A percentile compares a stretch with the other conserved stretches of the same genome.
Evolutionary conservation across 1,140 invertebrate genomes (phyloP).

Genomic region (Antheraea pernyi): DNA sequence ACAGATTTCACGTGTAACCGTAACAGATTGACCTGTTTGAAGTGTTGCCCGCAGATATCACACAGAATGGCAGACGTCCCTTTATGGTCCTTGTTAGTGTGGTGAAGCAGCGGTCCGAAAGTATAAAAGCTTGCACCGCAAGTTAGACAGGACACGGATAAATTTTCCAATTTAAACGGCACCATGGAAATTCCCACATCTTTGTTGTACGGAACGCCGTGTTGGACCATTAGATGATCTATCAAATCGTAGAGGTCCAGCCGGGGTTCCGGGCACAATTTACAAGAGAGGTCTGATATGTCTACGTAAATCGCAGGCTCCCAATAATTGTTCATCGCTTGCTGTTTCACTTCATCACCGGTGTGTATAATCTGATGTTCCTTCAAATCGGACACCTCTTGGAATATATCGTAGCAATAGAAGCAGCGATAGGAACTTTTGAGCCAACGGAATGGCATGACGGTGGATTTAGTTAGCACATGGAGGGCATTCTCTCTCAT

Average conservation of each 20-base stretch:
- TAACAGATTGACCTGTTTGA: constrained; percentile 52
- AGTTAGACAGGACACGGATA: constrained; percentile 49
- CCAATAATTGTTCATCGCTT: constrained; percentile 67
- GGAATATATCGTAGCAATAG: constrained; percentile 70
- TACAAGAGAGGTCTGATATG: constrained; percentile 56
- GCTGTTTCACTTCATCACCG: constrained; percentile 49
- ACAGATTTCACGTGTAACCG: constrained; percentile 53
- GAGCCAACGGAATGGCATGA: constrained; percentile 68
- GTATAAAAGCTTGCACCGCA: constrained; percentile 59
- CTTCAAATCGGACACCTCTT: constrained; percentile 57
- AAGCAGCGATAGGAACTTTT: constrained; percentile 68
- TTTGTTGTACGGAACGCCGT: constrained; percentile 54
- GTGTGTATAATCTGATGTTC: constrained; percentile 48
- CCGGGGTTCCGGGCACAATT: constrained; percentile 47
- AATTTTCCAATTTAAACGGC: constrained; percentile 59
- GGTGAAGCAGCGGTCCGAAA: constrained; percentile 61
- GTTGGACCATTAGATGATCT: constrained; percentile 57
- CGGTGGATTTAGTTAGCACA: constrained; percentile 56
- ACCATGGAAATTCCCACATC: constrained; percentile 62
- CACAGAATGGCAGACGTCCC: constrained; percentile 60
- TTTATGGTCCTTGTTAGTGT: constrained; percentile 69
- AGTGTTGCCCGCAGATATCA: constrained; percentile 65
- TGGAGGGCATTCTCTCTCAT: constrained; percentile 59
- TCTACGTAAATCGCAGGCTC: constrained; percentile 64
- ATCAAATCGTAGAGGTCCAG: constrained; percentile 57